Evolutionary conservation across 2,797 vertebrate genomes (phyloP).

Genomic region (Pseudochaenichthys georgianus): DNA sequence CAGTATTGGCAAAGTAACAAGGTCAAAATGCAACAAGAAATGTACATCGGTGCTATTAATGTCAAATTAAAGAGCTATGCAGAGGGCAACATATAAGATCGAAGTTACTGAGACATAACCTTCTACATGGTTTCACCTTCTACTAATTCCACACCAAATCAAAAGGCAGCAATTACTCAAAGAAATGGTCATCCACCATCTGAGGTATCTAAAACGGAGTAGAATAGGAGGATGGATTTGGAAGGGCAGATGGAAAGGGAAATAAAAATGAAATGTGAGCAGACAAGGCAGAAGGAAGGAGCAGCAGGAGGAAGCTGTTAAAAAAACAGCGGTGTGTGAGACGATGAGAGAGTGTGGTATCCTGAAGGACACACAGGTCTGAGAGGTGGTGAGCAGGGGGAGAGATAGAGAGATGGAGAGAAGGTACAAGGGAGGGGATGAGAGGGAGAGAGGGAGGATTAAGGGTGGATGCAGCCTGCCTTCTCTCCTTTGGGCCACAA

Average conservation of each 20-base stretch:
- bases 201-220: constrained; percentile 3
- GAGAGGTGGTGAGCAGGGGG: constrained; percentile 45
- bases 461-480: constrained; percentile 58
- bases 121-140: background rate
- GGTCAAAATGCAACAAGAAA: background rate
- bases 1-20: background rate
- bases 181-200: constrained; percentile 20
- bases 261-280: constrained; percentile 35
- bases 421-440: constrained; percentile 54
- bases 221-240: constrained; percentile 2
- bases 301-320: constrained; percentile 9
- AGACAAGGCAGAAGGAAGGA: constrained; percentile 22
- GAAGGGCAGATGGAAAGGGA: constrained; percentile 20
- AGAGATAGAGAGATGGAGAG: constrained; percentile 65
- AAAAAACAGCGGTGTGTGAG: background rate
- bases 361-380: constrained; percentile 58
- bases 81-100: no score
- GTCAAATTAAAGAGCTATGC: constrained; percentile 7
- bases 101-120: background rate
- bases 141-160: background rate
- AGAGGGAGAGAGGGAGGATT: constrained; percentile 55
- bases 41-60: background rate
- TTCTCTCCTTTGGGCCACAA: constrained; percentile 63
- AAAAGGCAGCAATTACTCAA: background rate
- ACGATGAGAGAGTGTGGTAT: constrained; percentile 11